Conservation (phyloP, 2,797 vertebrate genomes). For the Heliangelus exortis region DNA sequence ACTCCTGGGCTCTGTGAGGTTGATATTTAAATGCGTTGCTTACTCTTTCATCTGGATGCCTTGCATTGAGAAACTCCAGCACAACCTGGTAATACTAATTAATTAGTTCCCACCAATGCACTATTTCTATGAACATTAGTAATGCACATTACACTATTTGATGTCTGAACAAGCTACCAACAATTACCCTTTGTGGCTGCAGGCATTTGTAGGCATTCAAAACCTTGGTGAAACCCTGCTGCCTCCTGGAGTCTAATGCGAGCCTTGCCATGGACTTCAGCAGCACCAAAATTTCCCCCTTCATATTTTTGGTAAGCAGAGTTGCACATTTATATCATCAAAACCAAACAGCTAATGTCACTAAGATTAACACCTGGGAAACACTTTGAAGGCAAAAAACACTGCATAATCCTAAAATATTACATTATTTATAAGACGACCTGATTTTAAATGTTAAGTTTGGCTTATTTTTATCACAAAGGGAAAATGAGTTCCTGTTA, state of each 20-base stretch:
- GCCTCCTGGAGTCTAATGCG: slow-evolving; percentile 55
- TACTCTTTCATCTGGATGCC: neutral
- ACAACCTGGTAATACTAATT: neutral
- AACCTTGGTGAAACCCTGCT: slow-evolving; percentile 47
- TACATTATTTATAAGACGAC: slow-evolving; percentile 69
- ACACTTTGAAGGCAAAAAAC: slow-evolving; percentile 45
- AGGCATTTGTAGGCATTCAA: neutral
- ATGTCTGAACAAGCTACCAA: neutral
- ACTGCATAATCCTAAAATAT: slow-evolving; percentile 20
- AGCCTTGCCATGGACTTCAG: neutral
- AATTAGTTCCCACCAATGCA: neutral
- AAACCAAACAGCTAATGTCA: neutral
- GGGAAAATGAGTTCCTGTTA: slow-evolving; percentile 59
- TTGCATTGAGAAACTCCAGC: neutral
- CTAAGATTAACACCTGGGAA: slow-evolving; percentile 60
- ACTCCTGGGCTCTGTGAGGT: neutral
- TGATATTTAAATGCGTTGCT: neutral
- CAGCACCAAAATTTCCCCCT: neutral
- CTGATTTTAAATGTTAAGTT: slow-evolving; percentile 68
- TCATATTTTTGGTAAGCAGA: neutral
- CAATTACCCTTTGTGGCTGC: neutral
- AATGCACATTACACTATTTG: neutral
- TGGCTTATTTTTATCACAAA: slow-evolving; percentile 69
- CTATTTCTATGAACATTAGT: neutral
- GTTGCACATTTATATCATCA: neutral